A percentile compares a stretch with the other conserved stretches of the same genome.
phyloP scores from a whole-genome alignment of 1,140 invertebrate genomes.

The Asbolus verrucosus region DNA sequence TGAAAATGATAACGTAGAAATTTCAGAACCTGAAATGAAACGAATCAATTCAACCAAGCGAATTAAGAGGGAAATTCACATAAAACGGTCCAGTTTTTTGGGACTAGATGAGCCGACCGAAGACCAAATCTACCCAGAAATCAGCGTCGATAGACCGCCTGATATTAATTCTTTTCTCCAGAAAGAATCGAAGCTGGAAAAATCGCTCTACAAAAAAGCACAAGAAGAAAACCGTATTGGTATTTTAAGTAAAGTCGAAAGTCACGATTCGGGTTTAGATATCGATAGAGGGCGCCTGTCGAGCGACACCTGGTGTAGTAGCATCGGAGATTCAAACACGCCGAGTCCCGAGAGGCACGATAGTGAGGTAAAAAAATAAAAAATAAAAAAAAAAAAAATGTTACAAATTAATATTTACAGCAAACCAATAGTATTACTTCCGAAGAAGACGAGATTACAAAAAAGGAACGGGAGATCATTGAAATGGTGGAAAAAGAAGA shows the following conservation, averaged over 20 bases:
- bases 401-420: conserved; percentile 54
- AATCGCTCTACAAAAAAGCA: conserved; percentile 75
- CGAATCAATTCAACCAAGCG: conserved; percentile 85
- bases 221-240: conserved; percentile 60
- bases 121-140: conserved; percentile 76
- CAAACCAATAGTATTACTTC: conserved; percentile 65
- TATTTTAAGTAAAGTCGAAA: conserved; percentile 66
- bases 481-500: conserved; percentile 77
- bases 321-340: conserved; percentile 71
- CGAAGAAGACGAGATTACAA: conserved; percentile 79
- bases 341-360: conserved; percentile 82
- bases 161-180: conserved; percentile 83
- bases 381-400: not conserved
- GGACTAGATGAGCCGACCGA: conserved; percentile 81
- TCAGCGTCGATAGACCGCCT: conserved; percentile 79
- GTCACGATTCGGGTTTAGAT: conserved; percentile 82
- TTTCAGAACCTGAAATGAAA: conserved; percentile 66
- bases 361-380: conserved; percentile 69
- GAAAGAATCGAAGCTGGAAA: conserved; percentile 83
- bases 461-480: conserved; percentile 80
- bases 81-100: conserved; percentile 86
- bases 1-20: conserved; percentile 68
- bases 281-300: conserved; percentile 71
- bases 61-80: conserved; percentile 87
- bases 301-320: conserved; percentile 73